Percentiles rank a stretch among this genome's conserved stretches.
phyloP scores from a whole-genome alignment of 2,113 vertebrate species.

The Xiphorhynchus elegans region DNA sequence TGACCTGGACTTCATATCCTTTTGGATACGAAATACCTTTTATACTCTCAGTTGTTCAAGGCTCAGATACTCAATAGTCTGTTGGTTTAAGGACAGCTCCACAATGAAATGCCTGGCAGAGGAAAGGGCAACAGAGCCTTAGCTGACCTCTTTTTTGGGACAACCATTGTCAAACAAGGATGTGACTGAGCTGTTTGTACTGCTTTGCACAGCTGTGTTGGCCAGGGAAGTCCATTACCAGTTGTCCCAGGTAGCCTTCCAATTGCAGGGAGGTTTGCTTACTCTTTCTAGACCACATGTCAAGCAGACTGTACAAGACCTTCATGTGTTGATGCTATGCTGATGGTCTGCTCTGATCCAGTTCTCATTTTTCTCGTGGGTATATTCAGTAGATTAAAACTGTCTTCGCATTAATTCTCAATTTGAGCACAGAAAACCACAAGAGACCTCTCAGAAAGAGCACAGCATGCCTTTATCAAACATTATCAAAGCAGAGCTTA shows the following conservation, averaged over 20 bases:
- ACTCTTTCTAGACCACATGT: neutral
- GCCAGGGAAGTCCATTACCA: neutral
- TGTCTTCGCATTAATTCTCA: neutral
- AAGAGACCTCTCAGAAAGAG: neutral
- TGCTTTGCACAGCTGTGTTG: neutral
- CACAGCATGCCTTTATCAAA: neutral
- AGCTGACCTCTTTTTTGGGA: conserved; percentile 27
- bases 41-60: neutral
- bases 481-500: neutral
- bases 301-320: neutral
- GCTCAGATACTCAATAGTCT: neutral
- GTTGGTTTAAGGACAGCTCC: neutral
- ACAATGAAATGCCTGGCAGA: neutral
- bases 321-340: neutral
- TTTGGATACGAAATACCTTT: neutral
- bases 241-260: neutral
- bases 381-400: neutral
- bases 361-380: neutral
- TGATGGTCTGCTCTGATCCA: neutral
- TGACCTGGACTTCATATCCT: neutral
- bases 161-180: conserved; percentile 6
- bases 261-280: neutral
- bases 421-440: neutral
- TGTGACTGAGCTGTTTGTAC: neutral
- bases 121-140: neutral